Evolutionary conservation across 2,113 vertebrate genomes (phyloP).

Genomic region (Peromyscus leucopus): DNA sequence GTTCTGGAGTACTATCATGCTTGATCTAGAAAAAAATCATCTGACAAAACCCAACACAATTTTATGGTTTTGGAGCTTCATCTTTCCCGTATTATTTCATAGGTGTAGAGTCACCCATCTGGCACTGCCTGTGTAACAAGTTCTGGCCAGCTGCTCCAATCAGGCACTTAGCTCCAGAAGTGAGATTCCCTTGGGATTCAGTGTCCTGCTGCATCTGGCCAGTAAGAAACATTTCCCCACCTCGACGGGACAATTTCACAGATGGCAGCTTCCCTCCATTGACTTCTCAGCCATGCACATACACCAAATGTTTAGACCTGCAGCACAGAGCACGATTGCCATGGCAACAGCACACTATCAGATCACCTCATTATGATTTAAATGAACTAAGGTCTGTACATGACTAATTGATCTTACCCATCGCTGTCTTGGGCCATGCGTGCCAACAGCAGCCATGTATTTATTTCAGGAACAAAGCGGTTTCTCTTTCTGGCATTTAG

Average conservation of each 20-base stretch:
- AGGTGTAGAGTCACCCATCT: background rate
- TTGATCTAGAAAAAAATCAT: background rate
- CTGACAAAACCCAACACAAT: background rate
- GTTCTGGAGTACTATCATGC: background rate
- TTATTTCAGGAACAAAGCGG: background rate
- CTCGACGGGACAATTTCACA: background rate
- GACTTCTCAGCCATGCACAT: conserved; percentile 12
- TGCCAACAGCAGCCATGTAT: background rate
- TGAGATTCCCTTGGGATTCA: background rate
- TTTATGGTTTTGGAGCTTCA: background rate
- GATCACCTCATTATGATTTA: background rate
- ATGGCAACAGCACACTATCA: background rate
- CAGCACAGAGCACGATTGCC: background rate
- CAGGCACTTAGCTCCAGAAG: background rate
- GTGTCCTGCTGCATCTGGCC: background rate
- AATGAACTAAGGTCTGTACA: background rate
- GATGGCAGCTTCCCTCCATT: conserved; percentile 31
- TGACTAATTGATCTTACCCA: background rate
- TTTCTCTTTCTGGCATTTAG: background rate
- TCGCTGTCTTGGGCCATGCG: background rate
- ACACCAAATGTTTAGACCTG: conserved; percentile 34
- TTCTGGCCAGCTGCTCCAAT: background rate
- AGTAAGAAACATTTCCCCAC: background rate
- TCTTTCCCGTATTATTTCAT: background rate
- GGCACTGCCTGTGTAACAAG: background rate